Base-by-base conservation (phyloP, 2,797 vertebrate species). In the Orientallactaga sibirica region DNA sequence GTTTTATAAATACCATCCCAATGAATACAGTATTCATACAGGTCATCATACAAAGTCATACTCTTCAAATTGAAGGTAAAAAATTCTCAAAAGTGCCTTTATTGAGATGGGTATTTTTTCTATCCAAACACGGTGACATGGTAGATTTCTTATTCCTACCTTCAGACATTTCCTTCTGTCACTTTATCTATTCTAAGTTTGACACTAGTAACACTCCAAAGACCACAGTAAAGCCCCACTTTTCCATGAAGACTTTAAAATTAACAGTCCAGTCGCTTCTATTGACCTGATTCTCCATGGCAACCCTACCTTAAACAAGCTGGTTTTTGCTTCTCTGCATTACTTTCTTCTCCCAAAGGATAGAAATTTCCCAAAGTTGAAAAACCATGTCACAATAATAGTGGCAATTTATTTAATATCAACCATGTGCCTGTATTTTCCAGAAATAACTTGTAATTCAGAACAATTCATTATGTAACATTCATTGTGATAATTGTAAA, bases 401-500 rank as follows among this genome's bases (percentile, higher is more conserved):
- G 16, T 73, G 81, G 67, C 12, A 85, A 52, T 64, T 58, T 84
- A 67, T 48, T 88, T 88, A 83, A 58, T 87, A 52, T 7, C 66
- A 87, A 29, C 27, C 20, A 37, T 43, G 66, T 10, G 10, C 2
- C n/a, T 83, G 3, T 68, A 2, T 11, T 89, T 92, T 91, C 66
- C 6, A 9, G 52, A 70, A 68, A 29, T 76, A 58, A 43, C 11
- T 61, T 86, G 0, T 43, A 43, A 58, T 62, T 64, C 16, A 52
- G 20, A 75, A 87, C 1, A 85, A 58, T 74, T 70, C 4, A 68
- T 58, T 58, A 81, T 71, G 7, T 70, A 87, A 55, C 1, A 41
- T 84, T 86, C 33, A 73, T 18, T 76, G 27, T 88, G 61, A 20
- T n/a, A 12, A 12, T 94, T 86, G 89, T 90, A 48, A 48, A 48